These are phyloP conservation scores for Calephelis virginiensis DNA, from an alignment of 1,140 invertebrate genomes.

Conservation along the genomic window DNA sequence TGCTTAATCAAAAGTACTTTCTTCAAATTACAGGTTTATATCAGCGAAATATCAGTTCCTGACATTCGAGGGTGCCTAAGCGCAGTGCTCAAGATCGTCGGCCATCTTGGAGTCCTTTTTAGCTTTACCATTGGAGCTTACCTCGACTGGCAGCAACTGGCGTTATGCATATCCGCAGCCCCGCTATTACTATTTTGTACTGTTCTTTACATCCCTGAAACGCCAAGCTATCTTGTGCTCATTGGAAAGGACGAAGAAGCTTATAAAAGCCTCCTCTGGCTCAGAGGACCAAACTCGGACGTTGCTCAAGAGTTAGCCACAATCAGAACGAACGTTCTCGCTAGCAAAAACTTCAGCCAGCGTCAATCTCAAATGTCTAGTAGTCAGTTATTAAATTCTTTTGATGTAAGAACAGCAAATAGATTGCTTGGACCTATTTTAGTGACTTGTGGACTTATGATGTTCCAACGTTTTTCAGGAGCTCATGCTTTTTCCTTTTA, in stretches of 20 bases:
- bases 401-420: constrained; percentile 70
- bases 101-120: constrained; percentile 90
- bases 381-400: constrained; percentile 55
- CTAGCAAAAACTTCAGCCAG: constrained; percentile 75
- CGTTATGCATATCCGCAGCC: constrained; percentile 87
- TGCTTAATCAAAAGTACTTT: neutral
- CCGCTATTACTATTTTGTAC: constrained; percentile 80
- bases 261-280: constrained; percentile 86
- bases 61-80: constrained; percentile 92
- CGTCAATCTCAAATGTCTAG: constrained; percentile 70
- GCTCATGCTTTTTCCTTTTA: constrained; percentile 92
- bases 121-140: constrained; percentile 91
- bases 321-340: constrained; percentile 83
- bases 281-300: constrained; percentile 87
- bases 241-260: constrained; percentile 83
- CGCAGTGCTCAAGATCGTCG: constrained; percentile 90
- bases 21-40: constrained; percentile 85
- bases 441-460: constrained; percentile 91
- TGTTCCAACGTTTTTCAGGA: constrained; percentile 91
- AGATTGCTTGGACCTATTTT: constrained; percentile 82
- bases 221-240: constrained; percentile 83
- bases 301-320: constrained; percentile 85
- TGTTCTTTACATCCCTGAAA: constrained; percentile 83
- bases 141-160: constrained; percentile 91
- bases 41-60: constrained; percentile 94